These are phyloP conservation scores for Myopa testacea DNA, from an alignment of 2,888 invertebrate species.

Conservation along the genomic window DNA sequence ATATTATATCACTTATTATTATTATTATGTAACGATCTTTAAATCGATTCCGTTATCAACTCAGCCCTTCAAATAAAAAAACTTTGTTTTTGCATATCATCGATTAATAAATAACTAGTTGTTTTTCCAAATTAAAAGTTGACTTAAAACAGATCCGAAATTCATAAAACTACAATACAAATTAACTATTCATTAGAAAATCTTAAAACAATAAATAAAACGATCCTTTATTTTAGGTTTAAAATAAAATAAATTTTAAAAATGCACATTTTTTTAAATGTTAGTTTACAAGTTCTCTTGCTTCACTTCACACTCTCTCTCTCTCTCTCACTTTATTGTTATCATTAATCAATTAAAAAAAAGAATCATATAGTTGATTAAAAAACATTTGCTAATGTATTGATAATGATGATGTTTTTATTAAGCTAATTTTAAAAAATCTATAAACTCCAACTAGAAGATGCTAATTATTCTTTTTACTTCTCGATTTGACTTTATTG, in stretches of 20 bases:
- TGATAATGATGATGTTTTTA: constrained; percentile 14
- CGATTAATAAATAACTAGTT: not conserved
- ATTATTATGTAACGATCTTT: not conserved
- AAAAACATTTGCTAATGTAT: not conserved
- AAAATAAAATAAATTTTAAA: no score
- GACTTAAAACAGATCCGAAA: no score
- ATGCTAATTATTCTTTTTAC: constrained; percentile 32
- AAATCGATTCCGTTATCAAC: no score
- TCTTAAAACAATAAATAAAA: no score
- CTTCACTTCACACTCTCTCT: no score
- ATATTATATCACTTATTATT: not conserved
- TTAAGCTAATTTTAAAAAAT: constrained; percentile 6
- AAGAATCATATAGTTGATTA: constrained; percentile 26
- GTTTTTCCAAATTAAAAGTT: not conserved
- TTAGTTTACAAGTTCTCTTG: no score
- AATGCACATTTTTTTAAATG: no score
- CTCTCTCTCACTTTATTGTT: not conserved
- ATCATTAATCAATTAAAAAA: constrained; percentile 8
- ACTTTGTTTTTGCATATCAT: not conserved
- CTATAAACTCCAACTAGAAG: constrained; percentile 11
- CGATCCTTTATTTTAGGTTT: no score
- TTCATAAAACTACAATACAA: no score
- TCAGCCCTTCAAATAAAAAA: no score
- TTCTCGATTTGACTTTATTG: constrained; percentile 42
- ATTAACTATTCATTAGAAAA: no score